These are phyloP conservation scores for Nomada fucata DNA, from an alignment of 2,888 invertebrate species.

Conservation along the genomic window DNA sequence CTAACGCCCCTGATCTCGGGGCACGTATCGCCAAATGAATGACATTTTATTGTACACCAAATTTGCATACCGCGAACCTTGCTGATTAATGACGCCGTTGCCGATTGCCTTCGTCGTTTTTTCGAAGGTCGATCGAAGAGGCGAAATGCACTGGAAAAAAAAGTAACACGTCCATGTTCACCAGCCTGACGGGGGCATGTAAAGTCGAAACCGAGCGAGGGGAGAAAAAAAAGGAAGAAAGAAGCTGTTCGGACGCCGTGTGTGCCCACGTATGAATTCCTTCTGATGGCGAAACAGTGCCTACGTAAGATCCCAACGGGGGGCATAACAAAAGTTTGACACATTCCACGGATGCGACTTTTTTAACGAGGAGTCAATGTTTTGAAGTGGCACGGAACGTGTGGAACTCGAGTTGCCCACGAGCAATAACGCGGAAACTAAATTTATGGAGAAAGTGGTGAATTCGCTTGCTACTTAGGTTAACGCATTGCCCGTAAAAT, in stretches of 20 bases:
- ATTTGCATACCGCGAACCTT: conserved; percentile 21
- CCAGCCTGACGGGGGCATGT: conserved; percentile 10
- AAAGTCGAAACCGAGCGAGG: conserved; percentile 34
- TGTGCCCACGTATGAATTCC: conserved; percentile 60
- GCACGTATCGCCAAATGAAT: conserved; percentile 15
- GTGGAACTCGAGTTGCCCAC: background rate
- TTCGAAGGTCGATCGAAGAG: conserved; percentile 35
- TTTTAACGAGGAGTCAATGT: conserved; percentile 13
- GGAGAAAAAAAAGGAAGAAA: conserved; percentile 1
- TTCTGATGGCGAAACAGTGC: conserved; percentile 36
- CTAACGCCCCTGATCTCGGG: background rate
- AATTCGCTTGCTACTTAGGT: background rate
- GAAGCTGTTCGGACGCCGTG: conserved; percentile 31
- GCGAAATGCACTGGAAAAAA: background rate
- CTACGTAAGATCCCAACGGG: conserved; percentile 42
- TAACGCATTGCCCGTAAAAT: background rate
- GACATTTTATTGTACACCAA: conserved; percentile 27
- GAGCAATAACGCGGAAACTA: background rate
- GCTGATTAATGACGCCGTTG: conserved; percentile 19
- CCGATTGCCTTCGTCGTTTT: background rate
- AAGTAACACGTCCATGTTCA: background rate
- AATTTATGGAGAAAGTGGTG: background rate
- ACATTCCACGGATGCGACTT: conserved; percentile 52
- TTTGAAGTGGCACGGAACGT: background rate
- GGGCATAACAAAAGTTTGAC: conserved; percentile 37